These are phyloP conservation scores for Sympetrum striolatum DNA, from an alignment of 2,888 invertebrate species.

Conservation along the genomic window DNA sequence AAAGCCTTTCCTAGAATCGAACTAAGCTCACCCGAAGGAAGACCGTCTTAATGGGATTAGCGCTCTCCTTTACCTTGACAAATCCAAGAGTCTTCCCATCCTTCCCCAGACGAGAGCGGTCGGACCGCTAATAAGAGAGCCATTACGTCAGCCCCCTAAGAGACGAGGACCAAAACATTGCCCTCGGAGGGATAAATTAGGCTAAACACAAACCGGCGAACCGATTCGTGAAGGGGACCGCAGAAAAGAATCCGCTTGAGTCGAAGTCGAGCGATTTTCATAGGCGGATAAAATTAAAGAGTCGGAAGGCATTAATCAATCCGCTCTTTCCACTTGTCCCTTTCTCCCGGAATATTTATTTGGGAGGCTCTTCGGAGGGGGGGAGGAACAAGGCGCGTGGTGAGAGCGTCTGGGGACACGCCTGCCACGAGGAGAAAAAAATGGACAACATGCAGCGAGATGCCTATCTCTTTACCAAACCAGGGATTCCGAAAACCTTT, in stretches of 20 bases:
- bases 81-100: too few relatives aligned
- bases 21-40: too few relatives aligned
- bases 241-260: neutral
- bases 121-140: too few relatives aligned
- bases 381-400: neutral
- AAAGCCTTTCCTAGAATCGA: too few relatives aligned
- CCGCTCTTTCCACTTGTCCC: neutral
- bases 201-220: neutral
- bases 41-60: too few relatives aligned
- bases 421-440: constrained; percentile 1
- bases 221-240: neutral
- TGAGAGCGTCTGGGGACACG: neutral
- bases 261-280: neutral
- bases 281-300: neutral
- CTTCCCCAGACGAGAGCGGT: too few relatives aligned
- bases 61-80: too few relatives aligned
- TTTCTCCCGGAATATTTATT: neutral
- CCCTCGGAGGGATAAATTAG: neutral
- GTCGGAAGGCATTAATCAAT: neutral
- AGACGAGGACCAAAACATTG: neutral
- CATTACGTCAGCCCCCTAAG: too few relatives aligned
- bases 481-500: constrained; percentile 13
- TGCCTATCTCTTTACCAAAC: neutral
- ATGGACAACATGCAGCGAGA: neutral
- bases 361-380: neutral